A percentile compares a stretch with the other conserved stretches of the same genome.
Evolutionary conservation across 2,797 vertebrate species (phyloP).

Genomic region (Takifugu ocellatus): DNA sequence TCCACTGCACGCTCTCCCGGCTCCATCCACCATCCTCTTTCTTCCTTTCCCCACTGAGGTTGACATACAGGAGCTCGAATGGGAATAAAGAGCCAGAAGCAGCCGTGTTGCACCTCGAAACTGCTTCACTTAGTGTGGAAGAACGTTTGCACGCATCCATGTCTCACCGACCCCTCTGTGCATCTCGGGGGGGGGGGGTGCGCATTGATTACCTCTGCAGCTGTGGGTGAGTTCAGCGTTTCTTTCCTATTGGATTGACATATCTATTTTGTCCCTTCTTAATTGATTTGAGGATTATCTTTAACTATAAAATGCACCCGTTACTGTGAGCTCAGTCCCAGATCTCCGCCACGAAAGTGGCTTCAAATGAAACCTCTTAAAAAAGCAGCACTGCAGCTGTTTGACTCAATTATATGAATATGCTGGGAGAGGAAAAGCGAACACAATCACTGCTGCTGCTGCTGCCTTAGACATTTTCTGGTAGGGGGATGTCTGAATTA

Average conservation of each 20-base stretch:
- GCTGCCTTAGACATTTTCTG: slow-evolving; percentile 31
- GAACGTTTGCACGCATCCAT: slow-evolving; percentile 48
- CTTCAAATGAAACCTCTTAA: slow-evolving; percentile 26
- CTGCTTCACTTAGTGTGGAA: slow-evolving; percentile 23
- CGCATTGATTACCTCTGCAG: slow-evolving; percentile 40
- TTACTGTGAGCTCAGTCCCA: slow-evolving; percentile 27
- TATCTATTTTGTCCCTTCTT: not conserved
- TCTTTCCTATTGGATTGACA: not conserved
- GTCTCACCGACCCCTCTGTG: slow-evolving; percentile 53
- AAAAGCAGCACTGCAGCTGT: slow-evolving; percentile 32
- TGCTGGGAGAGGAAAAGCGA: slow-evolving; percentile 18
- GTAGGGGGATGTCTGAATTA: slow-evolving; percentile 17
- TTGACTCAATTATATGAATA: slow-evolving; percentile 50
- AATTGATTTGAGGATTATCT: too few species aligned
- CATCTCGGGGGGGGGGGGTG: slow-evolving; percentile 52
- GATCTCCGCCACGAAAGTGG: slow-evolving; percentile 28
- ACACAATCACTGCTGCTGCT: slow-evolving; percentile 6
- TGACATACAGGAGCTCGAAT: slow-evolving; percentile 42
- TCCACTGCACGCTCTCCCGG: slow-evolving; percentile 15
- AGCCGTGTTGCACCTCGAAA: slow-evolving; percentile 61
- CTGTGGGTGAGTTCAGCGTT: slow-evolving; percentile 55
- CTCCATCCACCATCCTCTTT: slow-evolving; percentile 8
- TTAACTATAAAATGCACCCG: too few species aligned
- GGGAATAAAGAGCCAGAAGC: slow-evolving; percentile 33
- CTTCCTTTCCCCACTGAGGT: slow-evolving; percentile 22